Base-by-base conservation (phyloP, 1,140 invertebrate species). In the Oedothorax gibbosus region DNA sequence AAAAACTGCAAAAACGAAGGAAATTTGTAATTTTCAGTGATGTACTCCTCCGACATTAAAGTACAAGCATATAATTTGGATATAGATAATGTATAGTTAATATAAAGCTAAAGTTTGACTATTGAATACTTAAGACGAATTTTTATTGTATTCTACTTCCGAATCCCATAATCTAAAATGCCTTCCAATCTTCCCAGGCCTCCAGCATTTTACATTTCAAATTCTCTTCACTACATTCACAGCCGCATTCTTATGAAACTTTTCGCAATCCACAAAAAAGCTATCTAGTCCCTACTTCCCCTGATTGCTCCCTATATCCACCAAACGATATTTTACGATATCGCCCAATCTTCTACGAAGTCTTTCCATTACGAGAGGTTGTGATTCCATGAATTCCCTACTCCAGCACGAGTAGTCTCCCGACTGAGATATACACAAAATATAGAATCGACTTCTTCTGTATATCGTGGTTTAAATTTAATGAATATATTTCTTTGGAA, bases 361-460 rank as follows among this genome's bases (percentile, higher is more conserved):
- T 49, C 35, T 62, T 76, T 76, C 73, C 56, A 76, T 76, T 76
- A 62, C 6, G 35, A 12, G 35, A 5, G 21, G 35, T 35, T 50
- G 50, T 21, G 50, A 56, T 21, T 49, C n/a, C 11, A 15, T 9
- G 51, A 49, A 69, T 50, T 69, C 66, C 35, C 66, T 12, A 69
- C 66, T 50, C 66, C 35, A 35, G 35, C 35, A 35, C 1, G 35
- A 35, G 35, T 50, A 69, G 11, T 69, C 51, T 69, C 35, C 35
- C 11, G 66, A 15, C 15, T 69, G 21, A 6, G 50, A 51, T 15
- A 35, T 35, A 1, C 35, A 35, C 35, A 35, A 35, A 35, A 35
- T 35, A 18, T 71, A 53, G n/a, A 51, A 71, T 51, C 49, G 0
- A 15, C 8, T 71, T 53, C 68, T 9, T 51, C 50, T 60, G n/a